Conservation (phyloP, 1,140 invertebrate species). For the Bicyclus anynana region DNA sequence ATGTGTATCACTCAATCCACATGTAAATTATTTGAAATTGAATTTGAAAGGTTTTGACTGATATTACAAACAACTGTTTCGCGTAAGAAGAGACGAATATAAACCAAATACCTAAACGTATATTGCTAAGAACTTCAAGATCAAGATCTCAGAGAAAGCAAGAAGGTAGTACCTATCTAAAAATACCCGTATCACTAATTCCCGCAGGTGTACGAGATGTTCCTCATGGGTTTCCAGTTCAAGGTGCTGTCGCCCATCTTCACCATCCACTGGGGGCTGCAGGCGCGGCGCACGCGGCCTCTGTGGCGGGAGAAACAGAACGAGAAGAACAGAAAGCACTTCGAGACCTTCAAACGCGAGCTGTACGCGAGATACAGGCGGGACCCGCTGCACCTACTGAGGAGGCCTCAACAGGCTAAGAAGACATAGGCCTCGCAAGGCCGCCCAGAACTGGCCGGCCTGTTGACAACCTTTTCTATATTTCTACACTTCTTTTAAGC, state of each 20-base stretch:
- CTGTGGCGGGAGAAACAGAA: conserved; percentile 92
- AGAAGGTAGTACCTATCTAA: no score
- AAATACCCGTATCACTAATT: no score
- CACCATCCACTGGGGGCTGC: conserved; percentile 93
- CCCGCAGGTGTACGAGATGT: conserved; percentile 94
- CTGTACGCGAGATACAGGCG: conserved; percentile 87
- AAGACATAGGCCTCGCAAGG: conserved; percentile 68
- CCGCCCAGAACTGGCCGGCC: conserved; percentile 59
- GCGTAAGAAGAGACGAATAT: no score
- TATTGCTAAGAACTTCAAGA: no score
- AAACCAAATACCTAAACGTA: no score
- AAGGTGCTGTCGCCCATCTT: conserved; percentile 93
- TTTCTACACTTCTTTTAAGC: conserved; percentile 22
- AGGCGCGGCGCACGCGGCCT: conserved; percentile 85
- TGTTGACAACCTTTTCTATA: conserved; percentile 23
- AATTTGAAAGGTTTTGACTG: no score
- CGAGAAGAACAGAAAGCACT: conserved; percentile 87
- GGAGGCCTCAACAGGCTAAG: conserved; percentile 59
- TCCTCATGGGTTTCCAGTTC: conserved; percentile 92
- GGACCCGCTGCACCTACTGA: conserved; percentile 80
- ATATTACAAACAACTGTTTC: no score
- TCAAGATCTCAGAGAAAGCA: no score
- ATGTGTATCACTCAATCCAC: no score
- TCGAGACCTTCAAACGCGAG: conserved; percentile 91
- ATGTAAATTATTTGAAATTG: no score